These are phyloP conservation scores for Ptychobarbus kaznakovi DNA, from an alignment of 2,797 vertebrate genomes.

Conservation along the genomic window DNA sequence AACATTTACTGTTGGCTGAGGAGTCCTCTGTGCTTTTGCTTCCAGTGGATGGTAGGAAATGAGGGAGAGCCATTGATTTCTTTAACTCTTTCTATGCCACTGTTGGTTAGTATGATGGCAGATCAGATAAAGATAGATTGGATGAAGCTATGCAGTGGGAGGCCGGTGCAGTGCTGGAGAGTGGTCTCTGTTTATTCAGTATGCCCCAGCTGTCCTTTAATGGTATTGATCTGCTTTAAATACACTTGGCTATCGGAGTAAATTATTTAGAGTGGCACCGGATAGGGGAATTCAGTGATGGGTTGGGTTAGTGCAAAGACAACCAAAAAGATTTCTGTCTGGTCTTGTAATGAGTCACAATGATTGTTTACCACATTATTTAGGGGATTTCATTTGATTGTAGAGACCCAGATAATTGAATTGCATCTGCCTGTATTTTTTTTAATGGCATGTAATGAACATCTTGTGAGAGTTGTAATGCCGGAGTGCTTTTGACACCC, in stretches of 20 bases:
- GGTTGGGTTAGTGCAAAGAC: slow-evolving; percentile 31
- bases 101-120: slow-evolving; percentile 38
- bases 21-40: slow-evolving; percentile 25
- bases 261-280: slow-evolving; percentile 70
- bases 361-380: slow-evolving; percentile 23
- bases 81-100: slow-evolving; percentile 28
- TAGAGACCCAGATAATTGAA: slow-evolving; percentile 47
- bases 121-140: slow-evolving; percentile 35
- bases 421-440: slow-evolving; percentile 15
- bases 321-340: slow-evolving; percentile 44
- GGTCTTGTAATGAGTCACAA: slow-evolving; percentile 29
- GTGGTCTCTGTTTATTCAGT: slow-evolving; percentile 45
- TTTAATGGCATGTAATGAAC: slow-evolving; percentile 46
- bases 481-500: not conserved
- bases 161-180: slow-evolving; percentile 24
- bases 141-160: slow-evolving; percentile 27
- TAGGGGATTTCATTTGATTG: slow-evolving; percentile 24
- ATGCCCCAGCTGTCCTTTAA: slow-evolving; percentile 66
- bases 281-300: slow-evolving; percentile 51
- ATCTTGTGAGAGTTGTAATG: slow-evolving; percentile 8
- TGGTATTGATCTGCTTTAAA: slow-evolving; percentile 79
- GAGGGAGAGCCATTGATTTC: slow-evolving; percentile 34
- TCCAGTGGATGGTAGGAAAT: not conserved
- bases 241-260: slow-evolving; percentile 68
- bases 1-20: slow-evolving; percentile 1